Conservation (phyloP, 2,797 vertebrate genomes). For the Neoniphon sammara region DNA sequence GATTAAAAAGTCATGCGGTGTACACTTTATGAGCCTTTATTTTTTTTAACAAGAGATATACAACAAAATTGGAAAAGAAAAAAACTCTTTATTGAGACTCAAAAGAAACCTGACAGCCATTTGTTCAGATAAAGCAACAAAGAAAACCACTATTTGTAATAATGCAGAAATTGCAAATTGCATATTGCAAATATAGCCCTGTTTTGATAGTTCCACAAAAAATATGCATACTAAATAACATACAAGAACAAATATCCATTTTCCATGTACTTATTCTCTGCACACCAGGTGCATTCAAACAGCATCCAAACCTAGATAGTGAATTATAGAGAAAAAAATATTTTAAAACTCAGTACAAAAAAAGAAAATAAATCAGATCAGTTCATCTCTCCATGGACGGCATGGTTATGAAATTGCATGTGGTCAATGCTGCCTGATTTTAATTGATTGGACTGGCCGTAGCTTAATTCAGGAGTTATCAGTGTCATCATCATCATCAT, state of each 20-base stretch:
- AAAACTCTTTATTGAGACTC: constrained; percentile 64
- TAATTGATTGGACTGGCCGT: constrained; percentile 15
- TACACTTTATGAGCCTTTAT: constrained; percentile 67
- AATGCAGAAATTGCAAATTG: constrained; percentile 53
- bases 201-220: constrained; percentile 44
- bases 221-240: constrained; percentile 55
- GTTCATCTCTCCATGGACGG: constrained; percentile 84
- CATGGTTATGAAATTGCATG: constrained; percentile 54
- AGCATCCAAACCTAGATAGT: constrained; percentile 68
- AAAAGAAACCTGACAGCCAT: constrained; percentile 61
- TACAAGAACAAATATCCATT: constrained; percentile 64
- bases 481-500: constrained; percentile 81
- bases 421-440: constrained; percentile 43
- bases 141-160: constrained; percentile 52
- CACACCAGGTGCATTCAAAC: constrained; percentile 86
- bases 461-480: constrained; percentile 57
- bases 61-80: constrained; percentile 55
- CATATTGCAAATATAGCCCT: constrained; percentile 56
- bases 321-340: constrained; percentile 65
- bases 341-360: constrained; percentile 74
- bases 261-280: constrained; percentile 69
- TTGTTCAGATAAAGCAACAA: constrained; percentile 58
- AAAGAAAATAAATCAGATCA: constrained; percentile 61
- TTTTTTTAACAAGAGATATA: constrained; percentile 62
- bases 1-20: constrained; percentile 60